phyloP scores from a whole-genome alignment of 2,797 vertebrate species.

The Balearica regulorum region DNA sequence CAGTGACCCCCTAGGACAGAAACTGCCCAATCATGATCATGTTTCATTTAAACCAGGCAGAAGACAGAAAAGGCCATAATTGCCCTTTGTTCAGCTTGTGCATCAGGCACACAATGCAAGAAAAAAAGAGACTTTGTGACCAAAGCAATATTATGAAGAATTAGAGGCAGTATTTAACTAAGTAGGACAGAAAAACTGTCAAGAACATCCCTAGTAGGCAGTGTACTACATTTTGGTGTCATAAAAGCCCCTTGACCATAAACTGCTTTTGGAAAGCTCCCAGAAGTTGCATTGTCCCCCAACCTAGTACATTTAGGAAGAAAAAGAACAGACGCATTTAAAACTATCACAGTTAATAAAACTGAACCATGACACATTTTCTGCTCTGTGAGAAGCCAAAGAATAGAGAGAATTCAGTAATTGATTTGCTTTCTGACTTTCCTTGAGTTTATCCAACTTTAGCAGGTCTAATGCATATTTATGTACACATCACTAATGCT shows the following conservation, averaged over 20 bases:
- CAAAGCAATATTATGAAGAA: neutral
- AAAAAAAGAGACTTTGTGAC: neutral
- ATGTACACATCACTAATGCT: neutral
- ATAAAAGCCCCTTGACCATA: neutral
- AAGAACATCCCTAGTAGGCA: neutral
- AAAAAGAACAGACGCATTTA: neutral
- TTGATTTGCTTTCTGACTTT: neutral
- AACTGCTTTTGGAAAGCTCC: neutral
- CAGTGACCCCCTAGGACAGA: neutral
- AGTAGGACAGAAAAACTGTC: neutral
- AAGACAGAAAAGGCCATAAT: neutral
- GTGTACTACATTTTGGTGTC: neutral
- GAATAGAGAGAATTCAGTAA: neutral
- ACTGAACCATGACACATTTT: neutral
- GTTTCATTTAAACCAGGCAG: neutral
- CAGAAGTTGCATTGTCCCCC: neutral
- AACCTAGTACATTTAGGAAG: neutral
- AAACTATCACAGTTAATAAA: neutral
- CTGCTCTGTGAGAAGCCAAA: neutral
- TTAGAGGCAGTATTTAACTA: neutral
- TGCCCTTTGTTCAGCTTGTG: neutral
- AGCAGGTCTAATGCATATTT: neutral
- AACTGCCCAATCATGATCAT: neutral
- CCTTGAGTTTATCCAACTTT: neutral
- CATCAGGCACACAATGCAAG: neutral